Conservation (phyloP, 2,113 vertebrate genomes). For the Empidonax traillii region DNA sequence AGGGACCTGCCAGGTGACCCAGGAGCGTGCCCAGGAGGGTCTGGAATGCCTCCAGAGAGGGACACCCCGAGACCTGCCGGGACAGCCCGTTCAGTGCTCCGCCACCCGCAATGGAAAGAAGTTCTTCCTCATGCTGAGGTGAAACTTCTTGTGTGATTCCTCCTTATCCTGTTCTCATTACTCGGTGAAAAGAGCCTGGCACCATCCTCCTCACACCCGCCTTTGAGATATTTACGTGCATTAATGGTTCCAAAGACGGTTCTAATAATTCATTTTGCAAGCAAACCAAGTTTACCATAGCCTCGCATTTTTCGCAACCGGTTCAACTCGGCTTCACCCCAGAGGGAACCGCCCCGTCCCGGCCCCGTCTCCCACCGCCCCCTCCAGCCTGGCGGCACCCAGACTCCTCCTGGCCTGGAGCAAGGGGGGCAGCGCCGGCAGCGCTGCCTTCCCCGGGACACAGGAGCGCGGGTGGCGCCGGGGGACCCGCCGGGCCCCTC, state of each 20-base stretch:
- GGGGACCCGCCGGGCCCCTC: accelerated
- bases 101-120: too few species aligned
- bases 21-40: not conserved
- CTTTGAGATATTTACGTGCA: not conserved
- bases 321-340: not conserved
- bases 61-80: not conserved
- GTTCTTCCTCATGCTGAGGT: too few species aligned
- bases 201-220: too few species aligned
- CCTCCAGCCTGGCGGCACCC: accelerated
- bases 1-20: not conserved
- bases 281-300: not conserved
- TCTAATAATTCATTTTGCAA: not conserved
- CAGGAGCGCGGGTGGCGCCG: too few species aligned
- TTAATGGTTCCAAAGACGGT: accelerated
- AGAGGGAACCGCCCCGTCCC: not conserved
- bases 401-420: accelerated
- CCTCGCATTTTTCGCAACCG: accelerated
- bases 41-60: not conserved
- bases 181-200: not conserved
- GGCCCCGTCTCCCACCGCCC: accelerated
- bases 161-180: not conserved
- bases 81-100: not conserved
- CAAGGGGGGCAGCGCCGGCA: too few species aligned
- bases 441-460: accelerated
- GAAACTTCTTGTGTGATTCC: not conserved